phyloP scores from a whole-genome alignment of 1,140 invertebrate species.

The Dufourea novaeangliae region DNA sequence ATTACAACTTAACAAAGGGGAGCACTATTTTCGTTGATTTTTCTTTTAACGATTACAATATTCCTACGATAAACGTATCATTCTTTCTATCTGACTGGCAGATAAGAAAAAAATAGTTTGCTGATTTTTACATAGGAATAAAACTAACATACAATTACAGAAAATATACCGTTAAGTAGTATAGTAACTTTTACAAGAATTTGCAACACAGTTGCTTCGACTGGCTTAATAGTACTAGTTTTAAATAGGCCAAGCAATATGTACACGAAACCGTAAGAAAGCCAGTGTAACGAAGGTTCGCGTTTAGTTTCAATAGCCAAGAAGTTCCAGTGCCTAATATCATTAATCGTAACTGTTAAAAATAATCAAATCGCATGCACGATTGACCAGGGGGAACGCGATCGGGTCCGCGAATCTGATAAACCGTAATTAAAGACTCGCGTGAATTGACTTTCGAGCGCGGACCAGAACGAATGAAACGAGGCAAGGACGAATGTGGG shows the following conservation, averaged over 20 bases:
- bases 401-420: not conserved
- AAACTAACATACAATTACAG: not conserved
- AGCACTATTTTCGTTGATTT: too few species aligned
- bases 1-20: too few species aligned
- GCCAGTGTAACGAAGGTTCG: not conserved
- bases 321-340: slow-evolving; percentile 3
- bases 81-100: too few species aligned
- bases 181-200: not conserved
- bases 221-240: not conserved
- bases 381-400: not conserved
- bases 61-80: too few species aligned
- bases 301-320: not conserved
- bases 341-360: slow-evolving; percentile 22
- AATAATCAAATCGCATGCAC: slow-evolving; percentile 10
- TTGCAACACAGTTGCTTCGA: not conserved
- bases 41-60: too few species aligned
- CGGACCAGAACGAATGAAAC: not conserved
- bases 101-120: too few species aligned
- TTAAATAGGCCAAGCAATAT: not conserved
- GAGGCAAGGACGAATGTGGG: slow-evolving; percentile 2
- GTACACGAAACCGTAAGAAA: not conserved
- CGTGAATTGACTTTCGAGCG: not conserved
- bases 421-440: slow-evolving; percentile 30
- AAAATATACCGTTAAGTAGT: not conserved
- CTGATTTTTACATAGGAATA: too few species aligned